Percentiles rank a stretch among this genome's conserved stretches.
These are phyloP conservation scores for Eupelmus urozonus DNA, from an alignment of 2,888 invertebrate species.

Conservation along the genomic window DNA sequence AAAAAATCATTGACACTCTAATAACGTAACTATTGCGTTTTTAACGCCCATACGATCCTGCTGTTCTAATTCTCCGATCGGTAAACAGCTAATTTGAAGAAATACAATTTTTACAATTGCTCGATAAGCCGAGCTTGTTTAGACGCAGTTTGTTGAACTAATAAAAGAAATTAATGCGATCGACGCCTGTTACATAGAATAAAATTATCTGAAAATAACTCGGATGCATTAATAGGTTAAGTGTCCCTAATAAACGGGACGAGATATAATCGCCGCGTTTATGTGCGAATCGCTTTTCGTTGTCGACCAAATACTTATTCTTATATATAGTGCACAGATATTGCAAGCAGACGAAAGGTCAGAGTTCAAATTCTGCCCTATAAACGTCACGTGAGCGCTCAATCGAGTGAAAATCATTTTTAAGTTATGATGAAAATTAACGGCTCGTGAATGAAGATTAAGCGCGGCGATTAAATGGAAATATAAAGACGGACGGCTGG, in stretches of 20 bases:
- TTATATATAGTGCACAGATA: no score
- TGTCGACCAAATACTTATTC: neutral
- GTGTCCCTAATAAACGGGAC: constrained; percentile 33
- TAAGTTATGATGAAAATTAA: constrained; percentile 12
- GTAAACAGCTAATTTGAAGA: no score
- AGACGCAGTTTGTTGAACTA: neutral
- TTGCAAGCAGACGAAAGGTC: neutral
- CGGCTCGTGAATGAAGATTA: constrained; percentile 9
- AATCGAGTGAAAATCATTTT: neutral
- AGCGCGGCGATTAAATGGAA: neutral
- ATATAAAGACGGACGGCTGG: no score
- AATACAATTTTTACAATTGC: no score
- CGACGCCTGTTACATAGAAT: neutral
- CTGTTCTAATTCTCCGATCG: no score
- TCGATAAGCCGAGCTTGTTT: no score
- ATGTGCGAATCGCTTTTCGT: constrained; percentile 8
- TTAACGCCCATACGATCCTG: no score
- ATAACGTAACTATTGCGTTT: no score
- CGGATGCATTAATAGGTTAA: constrained; percentile 14
- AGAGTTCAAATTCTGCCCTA: constrained; percentile 26
- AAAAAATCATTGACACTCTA: no score
- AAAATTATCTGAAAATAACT: constrained; percentile 11
- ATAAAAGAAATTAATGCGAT: constrained; percentile 7
- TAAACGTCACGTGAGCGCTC: constrained; percentile 26
- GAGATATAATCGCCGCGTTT: neutral